These are phyloP conservation scores for Ips typographus DNA, from an alignment of 1,140 invertebrate genomes.

Conservation along the genomic window DNA sequence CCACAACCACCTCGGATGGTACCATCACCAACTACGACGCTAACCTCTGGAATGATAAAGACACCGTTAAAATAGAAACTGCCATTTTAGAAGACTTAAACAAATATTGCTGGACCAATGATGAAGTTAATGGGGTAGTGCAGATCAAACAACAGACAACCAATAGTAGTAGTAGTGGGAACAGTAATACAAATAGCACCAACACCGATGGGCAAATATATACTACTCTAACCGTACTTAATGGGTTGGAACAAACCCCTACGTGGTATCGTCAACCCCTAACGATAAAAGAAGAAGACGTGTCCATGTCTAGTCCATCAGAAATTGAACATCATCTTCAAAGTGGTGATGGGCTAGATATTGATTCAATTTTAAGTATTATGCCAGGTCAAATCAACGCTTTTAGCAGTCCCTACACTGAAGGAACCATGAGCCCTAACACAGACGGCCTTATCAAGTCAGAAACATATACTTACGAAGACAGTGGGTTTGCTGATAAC, in stretches of 20 bases:
- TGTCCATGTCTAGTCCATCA: constrained; percentile 60
- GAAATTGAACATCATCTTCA: constrained; percentile 57
- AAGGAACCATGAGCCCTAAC: constrained; percentile 47
- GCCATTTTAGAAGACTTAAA: constrained; percentile 77
- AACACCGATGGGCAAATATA: constrained; percentile 63
- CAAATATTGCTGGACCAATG: constrained; percentile 75
- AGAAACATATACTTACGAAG: constrained; percentile 66
- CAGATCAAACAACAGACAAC: constrained; percentile 54
- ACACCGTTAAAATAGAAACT: constrained; percentile 67
- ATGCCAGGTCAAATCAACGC: constrained; percentile 56
- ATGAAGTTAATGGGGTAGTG: constrained; percentile 56
- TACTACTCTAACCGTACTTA: constrained; percentile 65
- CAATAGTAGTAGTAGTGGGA: constrained; percentile 54
- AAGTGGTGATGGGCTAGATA: constrained; percentile 56
- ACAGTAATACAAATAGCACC: constrained; percentile 54
- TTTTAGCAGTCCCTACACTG: constrained; percentile 57
- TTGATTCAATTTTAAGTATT: constrained; percentile 67
- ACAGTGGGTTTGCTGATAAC: constrained; percentile 68
- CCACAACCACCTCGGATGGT: constrained; percentile 50
- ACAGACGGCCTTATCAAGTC: constrained; percentile 59
- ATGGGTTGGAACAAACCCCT: constrained; percentile 56
- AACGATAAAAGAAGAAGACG: constrained; percentile 57
- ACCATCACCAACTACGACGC: constrained; percentile 57
- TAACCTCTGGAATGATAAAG: constrained; percentile 72
- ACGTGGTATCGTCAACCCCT: constrained; percentile 57